A percentile compares a stretch with the other conserved stretches of the same genome.
phyloP scores from a whole-genome alignment of 2,797 vertebrate species.

The Poecilia gillii region DNA sequence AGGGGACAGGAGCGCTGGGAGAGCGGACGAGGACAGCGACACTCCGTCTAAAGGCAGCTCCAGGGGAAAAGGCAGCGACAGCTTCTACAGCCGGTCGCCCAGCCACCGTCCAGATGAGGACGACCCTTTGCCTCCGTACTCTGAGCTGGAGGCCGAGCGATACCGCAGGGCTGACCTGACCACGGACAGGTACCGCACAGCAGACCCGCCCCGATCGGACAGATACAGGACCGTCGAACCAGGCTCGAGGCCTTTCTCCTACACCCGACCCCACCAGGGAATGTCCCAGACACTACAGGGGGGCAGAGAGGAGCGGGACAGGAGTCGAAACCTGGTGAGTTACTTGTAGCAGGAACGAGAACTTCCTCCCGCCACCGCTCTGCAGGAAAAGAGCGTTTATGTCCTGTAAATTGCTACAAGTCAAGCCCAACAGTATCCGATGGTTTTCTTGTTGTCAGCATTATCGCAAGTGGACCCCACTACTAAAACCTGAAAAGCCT shows the following conservation, averaged over 20 bases:
- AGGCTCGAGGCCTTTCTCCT: slow-evolving; percentile 77
- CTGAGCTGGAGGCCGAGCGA: slow-evolving; percentile 79
- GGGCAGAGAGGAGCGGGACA: slow-evolving; percentile 88
- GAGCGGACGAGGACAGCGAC: slow-evolving; percentile 85
- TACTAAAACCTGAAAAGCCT: background rate
- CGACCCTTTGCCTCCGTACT: slow-evolving; percentile 93
- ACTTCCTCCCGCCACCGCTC: slow-evolving; percentile 31
- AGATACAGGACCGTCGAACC: slow-evolving; percentile 77
- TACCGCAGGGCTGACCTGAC: slow-evolving; percentile 59
- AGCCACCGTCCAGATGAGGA: slow-evolving; percentile 85
- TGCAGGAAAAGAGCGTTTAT: slow-evolving; percentile 34
- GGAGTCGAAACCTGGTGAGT: slow-evolving; percentile 91
- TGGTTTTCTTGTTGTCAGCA: slow-evolving; percentile 28
- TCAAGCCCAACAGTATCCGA: background rate
- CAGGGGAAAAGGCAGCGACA: slow-evolving; percentile 81
- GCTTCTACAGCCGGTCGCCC: slow-evolving; percentile 82
- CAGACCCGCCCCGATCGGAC: slow-evolving; percentile 57
- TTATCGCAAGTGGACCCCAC: background rate
- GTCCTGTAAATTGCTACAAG: slow-evolving; percentile 32
- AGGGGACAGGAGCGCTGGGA: slow-evolving; percentile 69
- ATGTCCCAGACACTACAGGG: slow-evolving; percentile 82
- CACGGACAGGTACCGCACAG: slow-evolving; percentile 60
- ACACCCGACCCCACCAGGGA: slow-evolving; percentile 82
- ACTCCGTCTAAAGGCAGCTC: slow-evolving; percentile 91
- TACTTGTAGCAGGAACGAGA: slow-evolving; percentile 75